Evolutionary conservation across 2,113 vertebrate genomes (phyloP).

Genomic region (human (Homo sapiens)): GRCh38 chr13:57693501-57694000

Average conservation of each 20-base stretch:
- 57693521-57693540: neutral
- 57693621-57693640: neutral
- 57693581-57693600: neutral
- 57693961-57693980: neutral
- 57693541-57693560: too few relatives aligned
- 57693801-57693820: neutral
- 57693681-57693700: neutral
- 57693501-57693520: neutral
- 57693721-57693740: neutral
- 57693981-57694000: neutral
- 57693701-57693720: neutral
- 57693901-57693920: neutral
- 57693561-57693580: neutral
- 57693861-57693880: neutral
- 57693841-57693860: neutral
- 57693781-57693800: neutral
- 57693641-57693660: neutral
- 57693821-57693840: neutral
- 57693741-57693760: neutral
- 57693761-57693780: neutral
- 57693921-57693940: neutral
- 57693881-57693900: constrained; percentile 9
- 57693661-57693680: neutral
- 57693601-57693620: neutral
- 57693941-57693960: neutral